Base-by-base conservation (phyloP, 2,113 vertebrate genomes). In the Tamias sibiricus region DNA sequence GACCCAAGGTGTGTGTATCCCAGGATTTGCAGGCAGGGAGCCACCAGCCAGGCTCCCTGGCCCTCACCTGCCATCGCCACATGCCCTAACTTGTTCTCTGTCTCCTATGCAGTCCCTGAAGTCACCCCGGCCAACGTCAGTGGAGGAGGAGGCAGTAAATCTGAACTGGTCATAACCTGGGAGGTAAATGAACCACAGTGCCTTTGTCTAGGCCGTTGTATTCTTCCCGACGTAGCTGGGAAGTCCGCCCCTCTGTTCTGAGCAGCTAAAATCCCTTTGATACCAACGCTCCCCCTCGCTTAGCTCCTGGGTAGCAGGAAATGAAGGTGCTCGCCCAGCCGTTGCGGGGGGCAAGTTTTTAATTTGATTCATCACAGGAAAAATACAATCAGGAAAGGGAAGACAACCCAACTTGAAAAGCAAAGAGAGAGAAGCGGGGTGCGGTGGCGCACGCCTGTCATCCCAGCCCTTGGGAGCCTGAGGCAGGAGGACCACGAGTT, bases 151-250 rank as follows among this genome's bases (percentile, higher is more conserved):
- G 99, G 99, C 97, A 99, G 99, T 98, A 99, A 99, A 95, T 99
- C 99, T 0, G 99, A 99, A 98, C 99, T 99, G 98, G 99, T 99
- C 98, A 99, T 99, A 98, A 99, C 99, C 28, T 99, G 99, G 99
- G 99, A 99, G 99, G 99, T 99, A 98, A 99, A 99, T 89, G 82
- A 90, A 85, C 95, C 68, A 76, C 37, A 59, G 28, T 26, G 3
- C 26, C 54, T 42, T 22, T 37, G 28, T 92, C 49, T 40, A 26
- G 72, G 40, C 40, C 2, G 1, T 28, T 28, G 68, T n/a, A 2
- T 62, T 28, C 8, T 62, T 62, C 28, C 59, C 1, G 22, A 71
- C 77, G 40, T 30, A 13, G n/a, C 62, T 6, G 28, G 49, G 83
- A 62, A 72, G 52, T 13, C 8, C 1, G 26, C 90, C n/a, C 62